phyloP scores from a whole-genome alignment of 2,888 invertebrate genomes.

The Eledone cirrhosa region DNA sequence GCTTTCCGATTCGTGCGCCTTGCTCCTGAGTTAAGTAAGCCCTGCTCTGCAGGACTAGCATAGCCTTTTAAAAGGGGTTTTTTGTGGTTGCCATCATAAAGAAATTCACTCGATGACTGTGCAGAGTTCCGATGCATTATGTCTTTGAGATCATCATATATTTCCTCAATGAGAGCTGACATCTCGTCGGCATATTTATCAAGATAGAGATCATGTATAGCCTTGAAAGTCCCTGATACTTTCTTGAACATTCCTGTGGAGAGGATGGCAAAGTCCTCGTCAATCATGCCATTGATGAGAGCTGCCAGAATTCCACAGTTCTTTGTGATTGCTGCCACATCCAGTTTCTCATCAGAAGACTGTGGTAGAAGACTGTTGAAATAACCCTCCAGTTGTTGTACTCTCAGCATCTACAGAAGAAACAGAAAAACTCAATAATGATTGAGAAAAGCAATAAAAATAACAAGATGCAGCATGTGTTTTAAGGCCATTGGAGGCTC shows the following conservation, averaged over 20 bases:
- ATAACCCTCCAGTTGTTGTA: constrained; percentile 54
- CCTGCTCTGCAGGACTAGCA: constrained; percentile 7
- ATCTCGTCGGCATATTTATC: constrained; percentile 62
- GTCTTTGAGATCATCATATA: constrained; percentile 56
- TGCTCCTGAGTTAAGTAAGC: background rate
- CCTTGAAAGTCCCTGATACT: constrained; percentile 52
- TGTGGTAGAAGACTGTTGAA: constrained; percentile 49
- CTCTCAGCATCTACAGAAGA: constrained; percentile 43
- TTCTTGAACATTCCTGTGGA: constrained; percentile 59
- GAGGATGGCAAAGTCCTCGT: constrained; percentile 59
- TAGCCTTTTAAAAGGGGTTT: constrained; percentile 25
- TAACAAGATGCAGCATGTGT: too few species aligned
- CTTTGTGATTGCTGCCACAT: constrained; percentile 48
- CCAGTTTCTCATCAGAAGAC: constrained; percentile 42
- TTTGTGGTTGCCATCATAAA: constrained; percentile 17
- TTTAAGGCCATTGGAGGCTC: too few species aligned
- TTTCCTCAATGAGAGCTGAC: constrained; percentile 55
- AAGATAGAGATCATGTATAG: constrained; percentile 59
- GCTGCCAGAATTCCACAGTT: constrained; percentile 49
- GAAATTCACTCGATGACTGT: constrained; percentile 44
- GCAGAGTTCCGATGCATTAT: constrained; percentile 38
- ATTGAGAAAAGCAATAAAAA: too few species aligned
- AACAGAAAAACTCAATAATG: background rate
- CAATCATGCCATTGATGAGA: constrained; percentile 59
- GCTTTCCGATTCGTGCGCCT: constrained; percentile 13